Percentiles rank a stretch among this genome's conserved stretches.
Evolutionary conservation across 2,888 invertebrate genomes (phyloP).

Genomic region (Hedya salicella): DNA sequence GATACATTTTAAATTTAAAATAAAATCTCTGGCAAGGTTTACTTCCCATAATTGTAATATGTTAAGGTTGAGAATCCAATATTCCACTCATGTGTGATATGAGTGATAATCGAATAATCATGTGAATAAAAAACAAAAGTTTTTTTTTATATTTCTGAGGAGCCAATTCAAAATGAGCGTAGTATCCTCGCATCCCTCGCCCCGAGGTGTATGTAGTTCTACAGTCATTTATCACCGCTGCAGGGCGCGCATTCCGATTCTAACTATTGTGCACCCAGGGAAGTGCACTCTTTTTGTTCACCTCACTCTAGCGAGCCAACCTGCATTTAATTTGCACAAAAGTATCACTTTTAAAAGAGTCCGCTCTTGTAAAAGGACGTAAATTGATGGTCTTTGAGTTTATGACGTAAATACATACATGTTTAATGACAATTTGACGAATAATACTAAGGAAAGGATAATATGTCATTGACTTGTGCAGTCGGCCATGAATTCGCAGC

Average conservation of each 20-base stretch:
- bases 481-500: no score
- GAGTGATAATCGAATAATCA: no score
- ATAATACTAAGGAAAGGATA: no score
- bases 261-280: conserved; percentile 26
- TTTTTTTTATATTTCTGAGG: background rate
- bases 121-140: background rate
- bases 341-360: conserved; percentile 13
- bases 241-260: conserved; percentile 35
- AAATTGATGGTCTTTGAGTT: background rate
- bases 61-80: no score
- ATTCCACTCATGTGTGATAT: no score
- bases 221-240: conserved; percentile 55
- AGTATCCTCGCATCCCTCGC: conserved; percentile 20
- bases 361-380: background rate
- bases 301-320: background rate
- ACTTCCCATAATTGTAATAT: no score
- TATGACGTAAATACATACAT: no score
- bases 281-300: conserved; percentile 29
- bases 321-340: conserved; percentile 10
- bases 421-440: no score
- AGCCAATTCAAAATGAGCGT: conserved; percentile 24
- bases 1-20: no score
- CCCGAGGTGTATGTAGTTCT: conserved; percentile 33
- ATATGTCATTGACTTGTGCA: no score
- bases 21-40: no score